A percentile compares a stretch with the other conserved stretches of the same genome.
phyloP scores from a whole-genome alignment of 2,888 invertebrate species.

The Drosophila kuntzei region DNA sequence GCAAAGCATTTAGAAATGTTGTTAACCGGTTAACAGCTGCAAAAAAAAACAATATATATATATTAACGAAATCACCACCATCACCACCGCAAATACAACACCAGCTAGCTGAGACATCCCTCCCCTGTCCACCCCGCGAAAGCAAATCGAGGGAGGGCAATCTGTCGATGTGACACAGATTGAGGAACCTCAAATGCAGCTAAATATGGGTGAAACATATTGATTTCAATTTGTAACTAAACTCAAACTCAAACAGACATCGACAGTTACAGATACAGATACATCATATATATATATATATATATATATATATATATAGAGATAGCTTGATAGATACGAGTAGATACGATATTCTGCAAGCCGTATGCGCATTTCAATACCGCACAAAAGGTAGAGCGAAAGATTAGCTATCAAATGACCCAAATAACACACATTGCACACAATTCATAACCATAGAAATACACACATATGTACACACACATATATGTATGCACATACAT shows the following conservation, averaged over 20 bases:
- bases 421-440: conserved; percentile 32
- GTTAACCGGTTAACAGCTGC: conserved; percentile 56
- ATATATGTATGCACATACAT: neutral
- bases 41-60: neutral
- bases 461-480: neutral
- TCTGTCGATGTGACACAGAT: conserved; percentile 17
- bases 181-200: conserved; percentile 16
- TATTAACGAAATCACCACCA: conserved; percentile 3
- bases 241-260: conserved; percentile 1
- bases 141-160: conserved; percentile 8
- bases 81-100: conserved; percentile 4
- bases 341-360: conserved; percentile 30
- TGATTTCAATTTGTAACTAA: conserved; percentile 43
- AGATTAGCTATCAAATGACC: conserved; percentile 59
- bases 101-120: conserved; percentile 1
- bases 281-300: neutral
- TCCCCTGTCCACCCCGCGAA: neutral
- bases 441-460: conserved; percentile 6
- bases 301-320: neutral
- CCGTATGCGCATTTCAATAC: conserved; percentile 57
- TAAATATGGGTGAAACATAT: conserved; percentile 51
- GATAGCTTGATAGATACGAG: conserved; percentile 3
- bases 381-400: conserved; percentile 50
- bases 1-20: conserved; percentile 47
- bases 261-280: conserved; percentile 6